Evolutionary conservation across 2,797 vertebrate genomes (phyloP), one percentile per base, ranked within the genome.

Genomic region (Channa striata): DNA sequence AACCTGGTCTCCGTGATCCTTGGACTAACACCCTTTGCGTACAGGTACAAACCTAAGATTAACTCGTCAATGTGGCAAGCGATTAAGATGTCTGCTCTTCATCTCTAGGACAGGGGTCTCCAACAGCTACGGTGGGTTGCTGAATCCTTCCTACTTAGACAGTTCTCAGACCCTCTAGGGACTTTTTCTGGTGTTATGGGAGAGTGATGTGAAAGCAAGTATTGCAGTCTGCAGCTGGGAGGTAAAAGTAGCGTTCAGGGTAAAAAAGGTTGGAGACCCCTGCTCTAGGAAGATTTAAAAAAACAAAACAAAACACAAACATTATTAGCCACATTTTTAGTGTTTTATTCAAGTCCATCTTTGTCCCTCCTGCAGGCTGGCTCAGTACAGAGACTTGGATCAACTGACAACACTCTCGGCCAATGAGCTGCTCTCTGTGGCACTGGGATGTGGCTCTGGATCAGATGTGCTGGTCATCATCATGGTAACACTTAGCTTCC

Each of bases 401-500:
- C 96, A 97, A 51, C 92, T 97, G 69, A 93, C 95, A 53, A 60
- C 94, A 0, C 95, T 97, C 51, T 96, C 97, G 46, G 95, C 94
- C 68, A 84, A 89, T 11, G 96, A 99, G 86, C 92, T 99, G 57
- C 92, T 95, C 59, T 82, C 93, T 39, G 94, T 96, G 77, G 96
- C 96, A 0, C 94, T 98, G 56, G 98, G 96, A 20, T 96, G 96
- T 13, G 90, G 84, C 17, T 95, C 95, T 50, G 95, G 94, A 51
- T 94, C 94, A 48, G 95, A 97, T 44, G 17, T 84, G 64, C 75
- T 93, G 81, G 95, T 99, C 61, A 90, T 98, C 74, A 93, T 94
- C 73, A 97, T 98, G 97, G 97, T 99, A 61, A 73, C 95, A 0
- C 92, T 99, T 86, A 98, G 97, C 91, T 96, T 99, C 19, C 71